A percentile compares a stretch with the other conserved stretches of the same genome.
phyloP scores from a whole-genome alignment of 2,797 vertebrate species.

The Distichodus sexfasciatus region DNA sequence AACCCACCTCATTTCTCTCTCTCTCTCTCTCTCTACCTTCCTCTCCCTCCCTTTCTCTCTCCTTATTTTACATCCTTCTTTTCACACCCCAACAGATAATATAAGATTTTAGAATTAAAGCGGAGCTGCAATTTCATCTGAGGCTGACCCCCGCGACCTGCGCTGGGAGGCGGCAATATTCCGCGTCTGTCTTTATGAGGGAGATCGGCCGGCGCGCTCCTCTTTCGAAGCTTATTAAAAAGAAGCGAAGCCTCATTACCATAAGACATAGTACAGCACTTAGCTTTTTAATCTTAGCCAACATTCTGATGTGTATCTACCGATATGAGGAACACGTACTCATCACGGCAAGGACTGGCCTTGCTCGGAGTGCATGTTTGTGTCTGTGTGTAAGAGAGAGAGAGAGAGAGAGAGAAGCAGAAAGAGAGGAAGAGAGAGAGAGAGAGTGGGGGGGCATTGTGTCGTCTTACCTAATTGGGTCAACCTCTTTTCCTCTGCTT shows the following conservation, averaged over 20 bases:
- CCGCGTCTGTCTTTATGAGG: conserved; percentile 57
- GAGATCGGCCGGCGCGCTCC: conserved; percentile 51
- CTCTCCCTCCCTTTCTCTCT: not conserved
- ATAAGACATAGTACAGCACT: conserved; percentile 69
- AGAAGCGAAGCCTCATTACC: conserved; percentile 71
- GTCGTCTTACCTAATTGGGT: conserved; percentile 28
- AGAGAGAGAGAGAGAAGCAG: not conserved
- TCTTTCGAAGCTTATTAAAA: conserved; percentile 63
- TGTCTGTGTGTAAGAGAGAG: not conserved
- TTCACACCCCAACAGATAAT: conserved; percentile 63
- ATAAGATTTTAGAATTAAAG: conserved; percentile 69
- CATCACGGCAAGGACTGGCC: conserved; percentile 39
- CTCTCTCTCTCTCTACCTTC: conserved; percentile 10
- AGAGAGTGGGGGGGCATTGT: conserved; percentile 7
- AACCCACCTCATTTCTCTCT: conserved; percentile 4
- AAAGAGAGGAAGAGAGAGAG: not conserved
- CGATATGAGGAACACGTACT: conserved; percentile 38
- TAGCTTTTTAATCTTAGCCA: conserved; percentile 68
- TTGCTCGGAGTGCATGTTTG: conserved; percentile 15
- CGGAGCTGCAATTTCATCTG: conserved; percentile 72
- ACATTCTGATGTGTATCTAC: conserved; percentile 64
- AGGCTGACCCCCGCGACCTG: conserved; percentile 64
- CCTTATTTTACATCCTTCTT: not conserved
- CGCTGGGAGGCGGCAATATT: conserved; percentile 66
- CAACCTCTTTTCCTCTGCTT: not conserved